A percentile compares a stretch with the other conserved stretches of the same genome.
phyloP scores from a whole-genome alignment of 2,888 invertebrate genomes.

The Patella pellucida region DNA sequence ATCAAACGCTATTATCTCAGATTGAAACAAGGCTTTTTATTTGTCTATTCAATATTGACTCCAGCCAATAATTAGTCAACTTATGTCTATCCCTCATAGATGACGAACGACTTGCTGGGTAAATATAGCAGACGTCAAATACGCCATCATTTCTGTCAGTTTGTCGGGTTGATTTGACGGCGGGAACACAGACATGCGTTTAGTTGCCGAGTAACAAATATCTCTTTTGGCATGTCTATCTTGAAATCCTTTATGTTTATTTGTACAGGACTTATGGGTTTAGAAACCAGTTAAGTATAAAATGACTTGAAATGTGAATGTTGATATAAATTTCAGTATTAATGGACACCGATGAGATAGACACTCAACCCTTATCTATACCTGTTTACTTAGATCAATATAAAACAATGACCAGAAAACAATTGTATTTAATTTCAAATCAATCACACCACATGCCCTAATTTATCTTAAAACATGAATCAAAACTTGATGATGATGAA shows the following conservation, averaged over 20 bases:
- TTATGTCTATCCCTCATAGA: neutral
- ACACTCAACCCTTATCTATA: no score
- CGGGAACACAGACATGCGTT: no score
- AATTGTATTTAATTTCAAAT: no score
- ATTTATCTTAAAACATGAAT: no score
- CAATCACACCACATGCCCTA: no score
- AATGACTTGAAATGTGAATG: no score
- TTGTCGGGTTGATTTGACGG: neutral
- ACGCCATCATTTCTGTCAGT: slow-evolving; percentile 3
- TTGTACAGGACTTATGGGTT: neutral
- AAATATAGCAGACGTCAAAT: slow-evolving; percentile 9
- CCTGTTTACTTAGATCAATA: no score
- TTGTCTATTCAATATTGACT: neutral
- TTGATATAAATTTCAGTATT: no score
- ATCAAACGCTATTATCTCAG: neutral
- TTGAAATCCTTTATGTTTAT: neutral
- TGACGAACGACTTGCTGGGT: neutral
- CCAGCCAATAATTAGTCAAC: slow-evolving; percentile 3
- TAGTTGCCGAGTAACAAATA: neutral
- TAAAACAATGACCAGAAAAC: no score
- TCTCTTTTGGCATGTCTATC: neutral
- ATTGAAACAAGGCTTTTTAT: neutral
- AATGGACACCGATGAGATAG: no score
- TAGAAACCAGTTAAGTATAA: no score
- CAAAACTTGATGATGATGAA: no score